These are phyloP conservation scores for Bombus affinis DNA, from an alignment of 1,140 invertebrate genomes.

Conservation along the genomic window DNA sequence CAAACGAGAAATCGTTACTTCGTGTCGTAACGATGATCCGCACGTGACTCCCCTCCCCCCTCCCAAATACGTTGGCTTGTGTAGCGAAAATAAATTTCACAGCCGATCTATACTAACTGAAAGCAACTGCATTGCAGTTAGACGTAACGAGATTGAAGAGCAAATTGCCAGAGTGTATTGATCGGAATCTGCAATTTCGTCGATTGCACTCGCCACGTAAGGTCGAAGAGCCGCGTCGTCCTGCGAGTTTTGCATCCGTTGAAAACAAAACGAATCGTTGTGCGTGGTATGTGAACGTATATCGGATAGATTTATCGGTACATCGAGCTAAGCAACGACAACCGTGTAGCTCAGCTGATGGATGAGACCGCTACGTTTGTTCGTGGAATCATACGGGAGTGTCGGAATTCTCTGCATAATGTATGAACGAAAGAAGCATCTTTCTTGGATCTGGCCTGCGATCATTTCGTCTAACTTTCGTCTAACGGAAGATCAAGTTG, in stretches of 20 bases:
- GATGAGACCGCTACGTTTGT: conserved; percentile 2
- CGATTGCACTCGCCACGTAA: conserved; percentile 36
- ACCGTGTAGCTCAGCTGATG: conserved; percentile 14
- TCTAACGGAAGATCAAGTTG: conserved; percentile 15
- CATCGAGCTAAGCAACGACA: conserved; percentile 21
- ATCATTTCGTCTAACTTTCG: conserved; percentile 12
- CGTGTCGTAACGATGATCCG: too few species aligned
- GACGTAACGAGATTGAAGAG: conserved; percentile 37
- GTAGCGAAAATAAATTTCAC: conserved; percentile 17
- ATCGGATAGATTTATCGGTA: conserved; percentile 33
- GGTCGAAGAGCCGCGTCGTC: conserved; percentile 51
- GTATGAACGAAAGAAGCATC: conserved; percentile 9
- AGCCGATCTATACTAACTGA: not conserved
- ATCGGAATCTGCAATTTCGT: conserved; percentile 50
- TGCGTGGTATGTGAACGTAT: not conserved
- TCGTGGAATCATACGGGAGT: conserved; percentile 20
- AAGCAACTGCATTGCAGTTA: not conserved
- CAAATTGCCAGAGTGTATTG: conserved; percentile 24
- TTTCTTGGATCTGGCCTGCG: not conserved
- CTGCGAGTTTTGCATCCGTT: conserved; percentile 17
- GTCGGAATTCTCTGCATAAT: conserved; percentile 46
- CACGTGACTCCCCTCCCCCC: too few species aligned
- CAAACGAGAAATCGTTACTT: too few species aligned
- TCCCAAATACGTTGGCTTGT: too few species aligned
- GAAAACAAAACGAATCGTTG: conserved; percentile 43